These are phyloP conservation scores for Temnothorax nylanderi DNA, from an alignment of 1,140 invertebrate species.

Conservation along the genomic window DNA sequence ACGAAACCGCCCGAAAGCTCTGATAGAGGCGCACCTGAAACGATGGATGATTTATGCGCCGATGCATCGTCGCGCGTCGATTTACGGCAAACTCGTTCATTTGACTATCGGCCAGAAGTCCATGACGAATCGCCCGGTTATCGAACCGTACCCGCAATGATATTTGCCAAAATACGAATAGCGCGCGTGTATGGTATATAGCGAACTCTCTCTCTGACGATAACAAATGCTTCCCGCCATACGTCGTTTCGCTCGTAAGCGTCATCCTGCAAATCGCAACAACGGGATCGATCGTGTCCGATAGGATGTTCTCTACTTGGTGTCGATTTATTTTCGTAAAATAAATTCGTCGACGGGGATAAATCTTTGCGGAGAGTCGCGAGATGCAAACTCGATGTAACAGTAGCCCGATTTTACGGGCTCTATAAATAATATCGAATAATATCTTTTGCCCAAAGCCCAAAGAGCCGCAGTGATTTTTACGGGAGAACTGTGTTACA, in stretches of 20 bases:
- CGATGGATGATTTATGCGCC: constrained; percentile 66
- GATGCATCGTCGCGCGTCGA: constrained; percentile 67
- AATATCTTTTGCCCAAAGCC: neutral
- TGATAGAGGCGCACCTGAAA: constrained; percentile 63
- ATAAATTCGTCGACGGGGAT: constrained; percentile 19
- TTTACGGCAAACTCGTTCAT: constrained; percentile 69
- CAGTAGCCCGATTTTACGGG: neutral
- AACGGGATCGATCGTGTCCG: constrained; percentile 24
- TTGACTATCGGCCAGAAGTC: constrained; percentile 70
- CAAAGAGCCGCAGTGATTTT: neutral
- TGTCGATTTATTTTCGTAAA: constrained; percentile 43
- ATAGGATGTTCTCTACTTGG: neutral
- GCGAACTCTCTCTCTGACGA: neutral
- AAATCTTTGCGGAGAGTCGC: neutral
- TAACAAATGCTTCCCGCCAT: constrained; percentile 58
- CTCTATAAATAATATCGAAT: neutral
- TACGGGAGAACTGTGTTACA: too few species aligned
- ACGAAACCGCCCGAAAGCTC: constrained; percentile 60
- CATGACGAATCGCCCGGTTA: constrained; percentile 72
- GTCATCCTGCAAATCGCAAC: constrained; percentile 51
- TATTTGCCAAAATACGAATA: constrained; percentile 70
- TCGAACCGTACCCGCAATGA: constrained; percentile 67
- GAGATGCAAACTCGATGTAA: neutral
- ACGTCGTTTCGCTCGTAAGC: constrained; percentile 39
- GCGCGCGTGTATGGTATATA: neutral